These are phyloP conservation scores for Ailuropoda melanoleuca DNA, from an alignment of 2,113 vertebrate species.

Conservation along the genomic window DNA sequence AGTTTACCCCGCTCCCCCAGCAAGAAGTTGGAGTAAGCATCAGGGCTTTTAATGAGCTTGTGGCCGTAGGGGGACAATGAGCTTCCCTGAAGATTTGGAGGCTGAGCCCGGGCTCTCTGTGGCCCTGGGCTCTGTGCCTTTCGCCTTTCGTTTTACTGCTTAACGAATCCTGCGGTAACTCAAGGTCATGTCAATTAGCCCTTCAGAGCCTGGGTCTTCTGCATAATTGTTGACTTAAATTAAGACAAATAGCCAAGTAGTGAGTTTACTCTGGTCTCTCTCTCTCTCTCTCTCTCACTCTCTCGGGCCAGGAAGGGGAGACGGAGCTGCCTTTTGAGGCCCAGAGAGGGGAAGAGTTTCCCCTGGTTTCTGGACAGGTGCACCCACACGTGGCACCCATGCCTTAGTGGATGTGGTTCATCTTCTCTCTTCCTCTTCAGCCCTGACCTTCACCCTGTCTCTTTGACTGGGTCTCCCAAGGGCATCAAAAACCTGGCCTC, in stretches of 20 bases:
- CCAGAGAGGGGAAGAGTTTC: slow-evolving; percentile 55
- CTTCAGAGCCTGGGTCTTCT: background rate
- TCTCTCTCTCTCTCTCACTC: background rate
- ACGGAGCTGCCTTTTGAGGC: background rate
- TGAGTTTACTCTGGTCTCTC: background rate
- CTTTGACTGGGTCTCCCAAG: background rate
- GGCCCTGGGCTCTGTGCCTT: background rate
- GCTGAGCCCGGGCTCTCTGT: background rate
- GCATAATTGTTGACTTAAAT: background rate
- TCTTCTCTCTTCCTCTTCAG: slow-evolving; percentile 52
- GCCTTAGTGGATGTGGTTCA: background rate
- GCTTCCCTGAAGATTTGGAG: background rate
- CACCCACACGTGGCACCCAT: background rate
- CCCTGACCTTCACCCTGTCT: background rate
- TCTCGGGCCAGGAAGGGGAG: background rate
- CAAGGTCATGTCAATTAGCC: background rate
- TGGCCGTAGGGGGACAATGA: background rate
- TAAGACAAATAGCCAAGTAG: background rate
- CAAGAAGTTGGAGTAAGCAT: background rate
- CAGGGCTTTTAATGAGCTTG: background rate
- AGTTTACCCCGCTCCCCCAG: background rate
- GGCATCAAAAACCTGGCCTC: background rate
- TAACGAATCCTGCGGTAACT: background rate
- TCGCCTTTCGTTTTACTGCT: slow-evolving; percentile 24
- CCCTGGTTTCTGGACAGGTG: slow-evolving; percentile 24